Evolutionary conservation across 2,113 vertebrate genomes (phyloP), one percentile per base, ranked within the genome.

Genomic region (Anthoscopus minutus): DNA sequence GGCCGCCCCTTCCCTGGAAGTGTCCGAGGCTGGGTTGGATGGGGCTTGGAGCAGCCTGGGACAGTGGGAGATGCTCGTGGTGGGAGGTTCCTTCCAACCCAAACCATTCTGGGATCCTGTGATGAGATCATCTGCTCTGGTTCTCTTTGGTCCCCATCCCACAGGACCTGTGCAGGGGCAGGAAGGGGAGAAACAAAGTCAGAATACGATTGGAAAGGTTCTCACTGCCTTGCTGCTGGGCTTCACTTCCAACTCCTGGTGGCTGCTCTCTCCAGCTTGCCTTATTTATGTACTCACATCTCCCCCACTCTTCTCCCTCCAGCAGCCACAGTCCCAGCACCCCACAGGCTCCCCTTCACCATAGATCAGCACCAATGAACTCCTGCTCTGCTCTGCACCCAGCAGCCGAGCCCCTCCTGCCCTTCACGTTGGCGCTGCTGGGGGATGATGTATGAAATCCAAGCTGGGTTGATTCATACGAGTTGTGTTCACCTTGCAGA

Each of bases 401-500:
- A 3, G 60, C 77, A 45, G 78, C 90, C 25, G 4, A 77, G n/a
- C 56, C 83, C 50, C 73, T 69, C 70, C 88, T 48, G 87, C 85
- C 79, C 78, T 82, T 60, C 37, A 1, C 2, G 12, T 22, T 21
- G 74, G 60, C 21, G 70, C 18, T 66, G 70, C 72, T 38, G 87
- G 74, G 65, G 79, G 30, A 83, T 93, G 96, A 95, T 86, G 90
- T 25, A 90, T 92, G 95, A 80, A 90, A 93, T 38, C 86, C 38
- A 2, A 27, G 88, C 14, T 3, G 21, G 8, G n/a, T 95, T 93
- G 88, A 90, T 94, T 92, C 96, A 88, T 81, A 35, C 1, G 4
- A 48, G 79, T 40, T 47, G 94, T 14, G 80, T n/a, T 93, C 95
- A 88, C 95, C 92, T 95, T 81, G 86, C 88, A 58, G 94, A 85